Evolutionary conservation across 1,140 invertebrate genomes (phyloP), one percentile per base, ranked within the genome.

Genomic region (Lucilia sericata): DNA sequence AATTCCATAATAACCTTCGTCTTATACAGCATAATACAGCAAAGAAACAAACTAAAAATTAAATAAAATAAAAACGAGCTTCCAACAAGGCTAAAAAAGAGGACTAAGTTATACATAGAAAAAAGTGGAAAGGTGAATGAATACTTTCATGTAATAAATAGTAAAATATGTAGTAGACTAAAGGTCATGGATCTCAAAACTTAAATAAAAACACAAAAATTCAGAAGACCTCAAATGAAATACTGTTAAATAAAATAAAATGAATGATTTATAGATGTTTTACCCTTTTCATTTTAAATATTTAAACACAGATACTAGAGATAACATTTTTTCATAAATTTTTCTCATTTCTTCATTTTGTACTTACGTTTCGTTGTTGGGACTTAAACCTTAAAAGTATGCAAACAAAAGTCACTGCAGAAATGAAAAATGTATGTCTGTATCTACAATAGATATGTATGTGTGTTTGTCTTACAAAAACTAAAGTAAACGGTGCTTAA

Each of bases 1-100:
- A 70, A 70, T 70, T 21, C 65, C 55, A 70, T 70, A 25, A 70
- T 70, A 70, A 70, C 65, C 65, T 70, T 70, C 55, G 55, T 60
- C 65, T 70, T 70, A 30, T 30, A 30, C 25, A 70, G 10, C 65
- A 21, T 70, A 70, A 70, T 70, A 21, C 65, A 10, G n/a, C n/a
- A 49, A 49, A 49, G 65, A 70, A 60, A 60, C n/a, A 60, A 60
- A 60, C 13, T 60, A n/a, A 60, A 60, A 60, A 12, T 17, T 5
- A 60, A 60, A 17, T 17, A 60, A 60, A 60, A 60, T 7, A 60
- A 60, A 60, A 60, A 60, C 14, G 14, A 7, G n/a, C n/a, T 60
- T 7, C 65, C 19, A 12, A 70, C 51, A 55, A n/a, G n/a, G 65
- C 17, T 19, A 70, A n/a, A 60, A 60, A 17, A 19, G 65, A 9